phyloP scores from a whole-genome alignment of 1,140 invertebrate genomes.

The Popillia japonica region DNA sequence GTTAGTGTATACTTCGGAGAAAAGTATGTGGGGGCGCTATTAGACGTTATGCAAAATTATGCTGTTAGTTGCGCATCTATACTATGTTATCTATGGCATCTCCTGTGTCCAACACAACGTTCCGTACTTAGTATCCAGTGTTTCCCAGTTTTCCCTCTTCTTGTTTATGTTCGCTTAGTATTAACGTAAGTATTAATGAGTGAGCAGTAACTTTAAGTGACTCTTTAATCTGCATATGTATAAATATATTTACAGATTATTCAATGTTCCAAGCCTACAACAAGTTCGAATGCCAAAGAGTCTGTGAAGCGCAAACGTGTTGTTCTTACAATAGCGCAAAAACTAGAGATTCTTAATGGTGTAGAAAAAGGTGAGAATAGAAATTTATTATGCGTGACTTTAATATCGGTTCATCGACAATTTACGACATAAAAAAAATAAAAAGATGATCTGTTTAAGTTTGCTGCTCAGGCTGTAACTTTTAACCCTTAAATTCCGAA shows the following conservation, averaged over 20 bases:
- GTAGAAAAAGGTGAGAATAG: background rate
- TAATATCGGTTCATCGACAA: no score
- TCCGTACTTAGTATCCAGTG: background rate
- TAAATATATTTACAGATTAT: background rate
- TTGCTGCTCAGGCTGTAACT: slow-evolving; percentile 9
- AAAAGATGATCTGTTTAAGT: background rate
- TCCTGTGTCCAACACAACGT: slow-evolving; percentile 8
- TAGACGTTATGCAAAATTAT: no score
- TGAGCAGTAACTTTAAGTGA: slow-evolving; percentile 10
- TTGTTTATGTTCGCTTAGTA: slow-evolving; percentile 1
- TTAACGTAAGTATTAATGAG: background rate
- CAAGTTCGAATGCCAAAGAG: background rate
- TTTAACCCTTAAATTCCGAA: no score
- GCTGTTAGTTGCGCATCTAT: no score
- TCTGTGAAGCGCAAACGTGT: slow-evolving; percentile 1
- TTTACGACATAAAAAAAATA: no score
- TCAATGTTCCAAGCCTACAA: slow-evolving; percentile 9
- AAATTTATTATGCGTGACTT: background rate
- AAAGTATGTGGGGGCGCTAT: no score
- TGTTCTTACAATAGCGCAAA: slow-evolving; percentile 1
- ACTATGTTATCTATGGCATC: no score
- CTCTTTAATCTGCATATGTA: background rate
- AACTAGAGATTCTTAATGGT: slow-evolving; percentile 1
- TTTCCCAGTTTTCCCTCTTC: background rate
- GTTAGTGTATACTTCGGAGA: no score